Base-by-base conservation (phyloP, 2,797 vertebrate species). In the Hipposideros larvatus region DNA sequence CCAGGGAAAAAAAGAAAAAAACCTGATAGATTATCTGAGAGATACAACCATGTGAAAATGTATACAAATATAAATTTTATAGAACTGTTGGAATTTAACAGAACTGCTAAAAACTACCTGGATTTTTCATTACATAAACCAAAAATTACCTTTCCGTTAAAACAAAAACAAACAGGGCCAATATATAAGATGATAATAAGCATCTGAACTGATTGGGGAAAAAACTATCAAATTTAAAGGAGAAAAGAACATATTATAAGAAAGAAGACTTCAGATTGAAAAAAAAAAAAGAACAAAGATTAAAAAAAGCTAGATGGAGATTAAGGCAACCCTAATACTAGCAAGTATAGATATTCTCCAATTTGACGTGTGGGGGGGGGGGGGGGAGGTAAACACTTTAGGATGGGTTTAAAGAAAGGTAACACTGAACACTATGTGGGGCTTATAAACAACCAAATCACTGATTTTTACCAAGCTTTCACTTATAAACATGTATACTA, bases 381-480 rank as follows among this genome's bases (percentile, higher is more conserved):
- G 48, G 48, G 48, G 7, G 48, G 48, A 13, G n/a, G 14, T 53
- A 34, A 55, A 71, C 66, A 68, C n/a, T 78, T n/a, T 84, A n/a
- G 43, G 68, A 77, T 22, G 34, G 26, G 53, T 41, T 92, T 78
- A 61, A 61, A 43, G 43, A 61, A 61, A 61, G n/a, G 21, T 21
- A 78, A 61, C 71, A 70, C 34, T 84, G 71, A 85, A 61, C 11
- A n/a, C 53, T 43, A 55, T 37, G 61, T 53, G 34, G 28, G 61
- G 34, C 28, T 73, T 80, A 71, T 61, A 48, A 87, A 83, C 37
- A 84, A 70, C 11, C n/a, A 87, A 74, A 74, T 73, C 4, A 41
- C 28, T 87, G 37, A 91, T 53, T 90, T 86, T 80, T 66, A 91
- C 26, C 74, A 83, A 15, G 59, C 46, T 83, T 57, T 94, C 48